Evolutionary conservation across 2,113 vertebrate species (phyloP).

Genomic region (Semnornis frantzii): DNA sequence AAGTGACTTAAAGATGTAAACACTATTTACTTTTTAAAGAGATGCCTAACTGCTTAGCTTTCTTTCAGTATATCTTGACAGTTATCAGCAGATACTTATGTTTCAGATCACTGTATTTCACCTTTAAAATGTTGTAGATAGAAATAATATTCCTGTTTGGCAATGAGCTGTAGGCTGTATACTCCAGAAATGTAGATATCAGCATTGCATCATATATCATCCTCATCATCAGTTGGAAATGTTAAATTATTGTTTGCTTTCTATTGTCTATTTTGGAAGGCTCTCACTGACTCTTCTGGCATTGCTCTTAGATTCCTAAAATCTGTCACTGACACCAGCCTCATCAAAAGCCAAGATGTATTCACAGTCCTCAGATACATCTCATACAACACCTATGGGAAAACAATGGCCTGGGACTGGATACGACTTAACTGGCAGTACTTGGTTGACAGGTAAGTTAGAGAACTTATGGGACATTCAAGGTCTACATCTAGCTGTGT

Average conservation of each 20-base stretch:
- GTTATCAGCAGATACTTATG: not conserved
- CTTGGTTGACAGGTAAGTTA: slow-evolving; percentile 85
- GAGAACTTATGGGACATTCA: not conserved
- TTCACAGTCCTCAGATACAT: slow-evolving; percentile 92
- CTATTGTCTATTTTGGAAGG: not conserved
- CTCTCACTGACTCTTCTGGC: not conserved
- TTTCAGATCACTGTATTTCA: not conserved
- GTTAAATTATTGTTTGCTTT: not conserved
- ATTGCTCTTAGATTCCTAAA: slow-evolving; percentile 82
- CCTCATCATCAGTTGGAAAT: not conserved
- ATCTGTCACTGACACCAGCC: slow-evolving; percentile 77
- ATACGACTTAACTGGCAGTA: slow-evolving; percentile 93
- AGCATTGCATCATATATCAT: not conserved
- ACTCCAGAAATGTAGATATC: not conserved
- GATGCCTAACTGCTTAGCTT: not conserved
- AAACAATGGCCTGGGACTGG: slow-evolving; percentile 97
- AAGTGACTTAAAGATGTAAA: not conserved
- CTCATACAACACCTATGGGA: slow-evolving; percentile 86
- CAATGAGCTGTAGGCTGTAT: not conserved
- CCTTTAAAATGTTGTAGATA: not conserved
- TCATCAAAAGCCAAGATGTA: slow-evolving; percentile 91
- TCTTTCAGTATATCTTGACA: not conserved
- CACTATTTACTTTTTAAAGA: not conserved
- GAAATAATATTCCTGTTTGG: not conserved
- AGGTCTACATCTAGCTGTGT: not conserved